These are phyloP conservation scores for Labeo rohita DNA, from an alignment of 2,113 vertebrate species.

Conservation along the genomic window DNA sequence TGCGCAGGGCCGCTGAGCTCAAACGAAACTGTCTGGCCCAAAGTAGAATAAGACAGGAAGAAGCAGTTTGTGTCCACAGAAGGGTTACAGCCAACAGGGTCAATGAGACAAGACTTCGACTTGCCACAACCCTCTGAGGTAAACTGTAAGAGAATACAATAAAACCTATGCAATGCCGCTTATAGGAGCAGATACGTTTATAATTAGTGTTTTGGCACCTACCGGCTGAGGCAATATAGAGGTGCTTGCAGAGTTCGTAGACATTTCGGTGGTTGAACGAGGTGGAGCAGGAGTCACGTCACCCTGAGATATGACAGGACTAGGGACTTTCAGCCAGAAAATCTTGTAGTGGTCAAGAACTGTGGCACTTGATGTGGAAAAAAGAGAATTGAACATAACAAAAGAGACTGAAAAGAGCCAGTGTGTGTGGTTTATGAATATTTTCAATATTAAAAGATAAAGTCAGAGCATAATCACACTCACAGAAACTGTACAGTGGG, in stretches of 20 bases:
- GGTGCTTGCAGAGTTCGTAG: constrained; percentile 37
- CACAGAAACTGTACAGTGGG: constrained; percentile 82
- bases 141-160: constrained; percentile 72
- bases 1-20: constrained; percentile 86
- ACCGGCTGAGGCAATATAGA: constrained; percentile 73
- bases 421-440: neutral
- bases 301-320: constrained; percentile 78
- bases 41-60: constrained; percentile 79
- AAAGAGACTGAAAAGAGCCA: neutral
- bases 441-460: neutral
- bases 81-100: constrained; percentile 81
- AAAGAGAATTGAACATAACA: neutral
- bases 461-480: constrained; percentile 58
- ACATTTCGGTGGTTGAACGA: constrained; percentile 38
- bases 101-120: constrained; percentile 81
- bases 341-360: constrained; percentile 78
- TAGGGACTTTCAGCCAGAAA: constrained; percentile 84
- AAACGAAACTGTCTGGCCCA: constrained; percentile 71
- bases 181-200: neutral
- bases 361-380: constrained; percentile 73
- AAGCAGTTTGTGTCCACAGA: constrained; percentile 70
- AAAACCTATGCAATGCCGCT: no score
- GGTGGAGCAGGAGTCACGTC: constrained; percentile 62
- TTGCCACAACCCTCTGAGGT: constrained; percentile 79
- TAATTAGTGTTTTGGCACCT: constrained; percentile 58